These are phyloP conservation scores for Vulpes vulpes DNA, from an alignment of 2,113 vertebrate genomes.

Conservation along the genomic window DNA sequence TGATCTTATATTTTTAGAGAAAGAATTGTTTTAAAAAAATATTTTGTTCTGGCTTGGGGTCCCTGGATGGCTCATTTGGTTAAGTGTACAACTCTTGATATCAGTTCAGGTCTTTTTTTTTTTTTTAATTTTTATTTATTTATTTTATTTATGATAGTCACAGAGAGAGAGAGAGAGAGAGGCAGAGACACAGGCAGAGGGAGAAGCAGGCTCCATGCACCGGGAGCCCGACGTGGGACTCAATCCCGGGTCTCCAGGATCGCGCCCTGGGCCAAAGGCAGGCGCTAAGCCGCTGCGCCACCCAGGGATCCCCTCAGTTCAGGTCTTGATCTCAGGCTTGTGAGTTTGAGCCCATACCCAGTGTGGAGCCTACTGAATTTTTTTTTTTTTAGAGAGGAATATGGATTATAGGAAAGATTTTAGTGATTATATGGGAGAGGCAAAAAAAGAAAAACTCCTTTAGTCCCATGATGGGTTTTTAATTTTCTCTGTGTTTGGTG, in stretches of 20 bases:
- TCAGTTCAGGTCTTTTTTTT: neutral
- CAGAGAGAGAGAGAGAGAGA: too few relatives aligned
- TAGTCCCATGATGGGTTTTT: neutral
- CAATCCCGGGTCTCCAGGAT: too few relatives aligned
- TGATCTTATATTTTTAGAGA: neutral
- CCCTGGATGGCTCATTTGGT: neutral
- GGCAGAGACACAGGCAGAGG: too few relatives aligned
- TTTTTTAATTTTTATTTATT: too few relatives aligned
- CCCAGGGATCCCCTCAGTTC: neutral
- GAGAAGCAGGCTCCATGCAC: too few relatives aligned
- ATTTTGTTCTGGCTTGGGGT: neutral
- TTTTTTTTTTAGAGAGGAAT: neutral
- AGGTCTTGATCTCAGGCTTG: neutral
- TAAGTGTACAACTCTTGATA: neutral
- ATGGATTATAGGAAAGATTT: slow-evolving; percentile 19
- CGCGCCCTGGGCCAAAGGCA: too few relatives aligned
- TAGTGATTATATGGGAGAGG: neutral
- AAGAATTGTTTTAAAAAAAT: slow-evolving; percentile 27
- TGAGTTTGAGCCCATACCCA: neutral
- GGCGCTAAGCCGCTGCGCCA: too few relatives aligned
- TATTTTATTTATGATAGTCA: too few relatives aligned
- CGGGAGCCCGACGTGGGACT: too few relatives aligned
- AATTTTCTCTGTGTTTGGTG: neutral
- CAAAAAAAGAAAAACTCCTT: neutral
- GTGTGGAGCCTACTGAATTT: neutral